phyloP scores from a whole-genome alignment of 2,797 vertebrate genomes.

The Sebastiscus tertius region DNA sequence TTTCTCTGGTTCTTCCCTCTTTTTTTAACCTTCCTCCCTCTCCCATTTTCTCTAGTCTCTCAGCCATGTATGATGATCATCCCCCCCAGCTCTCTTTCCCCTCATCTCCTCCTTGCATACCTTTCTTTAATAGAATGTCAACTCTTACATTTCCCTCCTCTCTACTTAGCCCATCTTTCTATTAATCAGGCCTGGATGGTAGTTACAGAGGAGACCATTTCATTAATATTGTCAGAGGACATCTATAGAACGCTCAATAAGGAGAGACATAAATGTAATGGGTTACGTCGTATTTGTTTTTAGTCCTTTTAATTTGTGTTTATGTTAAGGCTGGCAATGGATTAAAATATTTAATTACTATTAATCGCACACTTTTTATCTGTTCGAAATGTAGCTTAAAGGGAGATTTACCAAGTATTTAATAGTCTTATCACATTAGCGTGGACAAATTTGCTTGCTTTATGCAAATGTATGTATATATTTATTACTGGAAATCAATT shows the following conservation, averaged over 20 bases:
- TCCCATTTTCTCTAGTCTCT: slow-evolving; percentile 40
- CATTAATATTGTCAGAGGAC: slow-evolving; percentile 15
- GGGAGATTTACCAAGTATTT: no score
- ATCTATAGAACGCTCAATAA: neutral
- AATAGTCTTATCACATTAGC: no score
- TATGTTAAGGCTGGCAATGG: neutral
- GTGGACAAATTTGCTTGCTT: no score
- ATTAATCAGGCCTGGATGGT: slow-evolving; percentile 42
- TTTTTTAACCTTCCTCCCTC: slow-evolving; percentile 16
- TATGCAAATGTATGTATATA: no score
- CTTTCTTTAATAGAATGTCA: slow-evolving; percentile 61
- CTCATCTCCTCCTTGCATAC: slow-evolving; percentile 40
- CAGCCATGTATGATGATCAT: slow-evolving; percentile 50
- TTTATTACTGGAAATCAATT: no score
- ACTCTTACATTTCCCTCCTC: slow-evolving; percentile 45
- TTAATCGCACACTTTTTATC: no score
- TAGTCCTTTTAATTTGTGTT: slow-evolving; percentile 1
- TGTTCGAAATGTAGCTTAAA: no score
- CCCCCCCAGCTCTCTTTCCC: slow-evolving; percentile 45
- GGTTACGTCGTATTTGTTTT: neutral
- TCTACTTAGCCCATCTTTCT: slow-evolving; percentile 29
- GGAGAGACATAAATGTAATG: neutral
- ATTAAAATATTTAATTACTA: no score
- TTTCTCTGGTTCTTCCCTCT: slow-evolving; percentile 30
- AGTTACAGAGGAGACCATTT: slow-evolving; percentile 9